Conservation (phyloP, 2,113 vertebrate genomes). For the Erythrolamprus reginae region DNA sequence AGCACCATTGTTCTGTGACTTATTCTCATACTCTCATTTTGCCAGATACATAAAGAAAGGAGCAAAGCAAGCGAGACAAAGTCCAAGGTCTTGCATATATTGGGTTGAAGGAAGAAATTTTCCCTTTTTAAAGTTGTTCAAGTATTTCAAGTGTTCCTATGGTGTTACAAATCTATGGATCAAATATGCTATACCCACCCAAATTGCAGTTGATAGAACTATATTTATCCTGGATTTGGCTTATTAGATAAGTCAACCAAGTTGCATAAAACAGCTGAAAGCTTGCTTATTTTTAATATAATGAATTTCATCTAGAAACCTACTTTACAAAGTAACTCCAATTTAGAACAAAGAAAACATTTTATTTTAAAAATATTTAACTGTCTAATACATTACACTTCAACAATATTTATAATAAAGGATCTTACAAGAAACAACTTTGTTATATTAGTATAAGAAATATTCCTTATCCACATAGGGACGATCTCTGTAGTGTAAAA, state of each 20-base stretch:
- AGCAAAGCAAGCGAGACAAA: background rate
- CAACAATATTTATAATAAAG: conserved; percentile 98
- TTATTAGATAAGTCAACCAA: background rate
- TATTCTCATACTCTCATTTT: background rate
- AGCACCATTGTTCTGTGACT: background rate
- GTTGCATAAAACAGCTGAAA: background rate
- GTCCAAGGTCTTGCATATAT: background rate
- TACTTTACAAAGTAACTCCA: conserved; percentile 59
- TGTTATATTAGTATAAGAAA: conserved; percentile 93
- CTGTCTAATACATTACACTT: conserved; percentile 97
- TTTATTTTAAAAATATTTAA: conserved; percentile 99
- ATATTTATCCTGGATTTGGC: background rate
- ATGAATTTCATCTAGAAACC: conserved; percentile 39
- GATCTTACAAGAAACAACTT: conserved; percentile 95
- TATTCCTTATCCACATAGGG: conserved; percentile 88
- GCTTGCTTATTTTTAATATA: background rate
- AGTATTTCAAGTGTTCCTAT: background rate
- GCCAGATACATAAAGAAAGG: background rate
- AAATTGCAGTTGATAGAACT: background rate
- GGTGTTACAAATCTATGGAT: background rate
- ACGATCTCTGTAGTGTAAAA: conserved; percentile 85
- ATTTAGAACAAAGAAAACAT: conserved; percentile 83
- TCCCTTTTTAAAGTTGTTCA: background rate
- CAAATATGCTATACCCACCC: background rate
- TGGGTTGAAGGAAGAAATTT: background rate